These are phyloP conservation scores for Hippopotamus amphibius DNA, from an alignment of 2,113 vertebrate species.

Conservation along the genomic window DNA sequence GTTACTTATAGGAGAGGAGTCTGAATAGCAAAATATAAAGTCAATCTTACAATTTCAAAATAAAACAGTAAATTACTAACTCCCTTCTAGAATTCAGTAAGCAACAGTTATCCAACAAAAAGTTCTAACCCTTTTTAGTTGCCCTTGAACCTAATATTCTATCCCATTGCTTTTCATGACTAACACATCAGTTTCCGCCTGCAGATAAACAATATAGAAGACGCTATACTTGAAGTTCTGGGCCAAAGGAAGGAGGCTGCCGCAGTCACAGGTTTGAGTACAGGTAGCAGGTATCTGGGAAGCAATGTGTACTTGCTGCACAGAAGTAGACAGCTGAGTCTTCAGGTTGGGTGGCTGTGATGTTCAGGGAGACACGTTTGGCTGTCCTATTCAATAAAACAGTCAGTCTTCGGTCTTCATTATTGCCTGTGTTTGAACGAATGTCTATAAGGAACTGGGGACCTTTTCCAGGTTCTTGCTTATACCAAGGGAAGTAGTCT, in stretches of 20 bases:
- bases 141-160: not conserved
- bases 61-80: not conserved
- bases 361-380: not conserved
- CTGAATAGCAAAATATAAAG: not conserved
- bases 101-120: not conserved
- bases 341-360: not conserved
- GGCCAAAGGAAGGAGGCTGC: not conserved
- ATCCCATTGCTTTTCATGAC: not conserved
- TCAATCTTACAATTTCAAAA: not conserved
- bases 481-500: conserved; percentile 43
- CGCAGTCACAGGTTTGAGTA: not conserved
- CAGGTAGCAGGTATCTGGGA: not conserved
- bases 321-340: conserved; percentile 71
- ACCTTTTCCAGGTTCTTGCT: conserved; percentile 47
- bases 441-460: not conserved
- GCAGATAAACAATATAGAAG: not conserved
- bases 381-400: not conserved
- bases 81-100: not conserved
- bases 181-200: not conserved
- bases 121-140: not conserved
- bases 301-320: not conserved
- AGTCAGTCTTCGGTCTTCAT: not conserved
- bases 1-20: no score
- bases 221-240: not conserved
- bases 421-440: not conserved